Evolutionary conservation across 1,140 invertebrate species (phyloP).

Genomic region (Diachasmimorpha longicaudata): DNA sequence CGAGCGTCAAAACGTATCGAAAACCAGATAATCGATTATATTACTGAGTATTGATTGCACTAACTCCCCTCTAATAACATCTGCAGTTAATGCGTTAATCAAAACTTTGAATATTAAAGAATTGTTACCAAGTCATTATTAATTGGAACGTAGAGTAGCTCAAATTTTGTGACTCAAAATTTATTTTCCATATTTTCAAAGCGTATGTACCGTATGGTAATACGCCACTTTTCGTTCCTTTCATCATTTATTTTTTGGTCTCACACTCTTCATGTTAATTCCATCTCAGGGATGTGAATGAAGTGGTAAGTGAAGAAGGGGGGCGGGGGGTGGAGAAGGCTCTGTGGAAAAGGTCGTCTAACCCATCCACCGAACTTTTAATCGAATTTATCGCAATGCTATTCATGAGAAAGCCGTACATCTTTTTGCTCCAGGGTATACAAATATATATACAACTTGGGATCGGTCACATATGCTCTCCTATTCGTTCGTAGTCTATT

Average conservation of each 20-base stretch:
- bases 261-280: background rate
- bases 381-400: constrained; percentile 63
- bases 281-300: background rate
- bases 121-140: too few relatives aligned
- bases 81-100: too few relatives aligned
- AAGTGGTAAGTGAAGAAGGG: background rate
- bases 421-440: constrained; percentile 56
- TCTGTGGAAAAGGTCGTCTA: constrained; percentile 19
- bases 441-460: constrained; percentile 1
- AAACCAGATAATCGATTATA: too few relatives aligned
- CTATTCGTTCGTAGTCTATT: background rate
- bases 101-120: too few relatives aligned
- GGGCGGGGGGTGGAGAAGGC: background rate
- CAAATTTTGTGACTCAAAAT: too few relatives aligned
- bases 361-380: constrained; percentile 54
- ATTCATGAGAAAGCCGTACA: constrained; percentile 60
- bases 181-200: too few relatives aligned
- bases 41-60: too few relatives aligned
- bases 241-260: background rate
- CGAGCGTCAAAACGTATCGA: too few relatives aligned
- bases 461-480: constrained; percentile 22
- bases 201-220: too few relatives aligned
- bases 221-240: background rate
- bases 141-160: too few relatives aligned
- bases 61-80: too few relatives aligned